Evolutionary conservation across 37 sponge, comb jelly and placozoan species (phyloP), one percentile per base, ranked within the genome.

Genomic region (Hormiphora californensis): DNA sequence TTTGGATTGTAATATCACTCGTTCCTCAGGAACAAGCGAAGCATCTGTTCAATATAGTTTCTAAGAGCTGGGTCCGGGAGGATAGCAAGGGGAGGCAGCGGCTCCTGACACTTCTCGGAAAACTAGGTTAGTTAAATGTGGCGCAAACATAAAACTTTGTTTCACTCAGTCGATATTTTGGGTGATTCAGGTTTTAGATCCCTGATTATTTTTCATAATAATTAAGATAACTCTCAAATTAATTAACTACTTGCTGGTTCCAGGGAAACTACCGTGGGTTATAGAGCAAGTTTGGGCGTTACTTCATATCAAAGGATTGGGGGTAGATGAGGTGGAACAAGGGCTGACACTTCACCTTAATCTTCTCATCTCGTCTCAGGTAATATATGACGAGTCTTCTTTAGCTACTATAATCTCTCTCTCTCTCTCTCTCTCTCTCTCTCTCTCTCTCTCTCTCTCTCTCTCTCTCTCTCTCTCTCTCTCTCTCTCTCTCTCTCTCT

Each of bases 251-350:
- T 49, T 49, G 15, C 15, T 49, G 15, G 7, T n/a, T 57, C 35
- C 67, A 65, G 81, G 81, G 4, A 73, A 73, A 30, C 43, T 73
- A 40, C 81, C 81, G 12, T 30, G 40, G 81, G 81, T 73, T 36
- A n/a, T 73, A 46, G 81, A 73, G 32, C 81, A 73, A 28, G 35
- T 73, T n/a, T 73, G 81, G 81, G 35, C 35, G 46, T 36, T 73
- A 30, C 40, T 73, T n/a, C 81, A 73, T 28, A 43, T 73, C 0
- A 73, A 73, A 40, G 81, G 43, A 4, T 43, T 73, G 8, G 81
- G 81, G 17, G 43, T 73, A 43, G 86, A 86, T 19, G 61, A 86
- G 57, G 36, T 86, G 28, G 59, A 86, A 30, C 62, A 86, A 86
- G 62, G 86, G 3, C 40, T 86, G 25, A 86, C 62, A 22, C 59